Conservation (phyloP, 1,140 invertebrate genomes). For the Neomicropteryx cornuta region DNA sequence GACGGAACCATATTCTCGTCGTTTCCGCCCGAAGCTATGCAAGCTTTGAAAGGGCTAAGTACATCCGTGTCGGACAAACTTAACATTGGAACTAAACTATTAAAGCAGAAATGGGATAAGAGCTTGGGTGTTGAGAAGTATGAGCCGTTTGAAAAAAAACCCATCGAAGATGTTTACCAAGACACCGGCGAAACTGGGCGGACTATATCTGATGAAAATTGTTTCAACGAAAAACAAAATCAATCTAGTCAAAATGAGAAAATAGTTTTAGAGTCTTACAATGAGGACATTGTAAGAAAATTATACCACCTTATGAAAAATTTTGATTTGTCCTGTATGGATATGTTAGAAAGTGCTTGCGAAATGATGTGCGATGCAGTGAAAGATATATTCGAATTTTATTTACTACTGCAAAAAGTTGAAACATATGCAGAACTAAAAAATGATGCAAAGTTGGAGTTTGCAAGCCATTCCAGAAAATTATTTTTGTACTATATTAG, state of each 20-base stretch:
- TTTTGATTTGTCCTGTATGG: conserved; percentile 10
- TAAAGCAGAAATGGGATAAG: conserved; percentile 39
- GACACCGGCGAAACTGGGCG: no score
- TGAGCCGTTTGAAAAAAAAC: conserved; percentile 13
- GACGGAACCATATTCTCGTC: conserved; percentile 26
- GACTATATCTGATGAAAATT: no score
- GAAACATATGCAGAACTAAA: no score
- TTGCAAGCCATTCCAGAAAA: no score
- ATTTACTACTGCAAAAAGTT: conserved; percentile 28
- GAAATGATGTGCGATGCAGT: conserved; percentile 26
- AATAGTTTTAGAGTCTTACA: no score
- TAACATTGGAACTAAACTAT: conserved; percentile 34
- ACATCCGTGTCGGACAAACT: conserved; percentile 37
- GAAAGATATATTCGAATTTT: conserved; percentile 35
- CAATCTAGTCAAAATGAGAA: no score
- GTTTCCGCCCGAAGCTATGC: conserved; percentile 29
- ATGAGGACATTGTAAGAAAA: conserved; percentile 7
- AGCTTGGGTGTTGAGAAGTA: no score
- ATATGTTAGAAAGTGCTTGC: conserved; percentile 19
- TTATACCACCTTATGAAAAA: conserved; percentile 12
- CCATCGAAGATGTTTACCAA: no score
- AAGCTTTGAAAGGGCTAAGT: conserved; percentile 39
- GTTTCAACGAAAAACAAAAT: no score
- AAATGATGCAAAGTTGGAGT: no score
- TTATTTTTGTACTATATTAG: conserved; percentile 33